These are phyloP conservation scores for Rhinichthys osculus DNA, from an alignment of 2,797 vertebrate genomes.

Conservation along the genomic window DNA sequence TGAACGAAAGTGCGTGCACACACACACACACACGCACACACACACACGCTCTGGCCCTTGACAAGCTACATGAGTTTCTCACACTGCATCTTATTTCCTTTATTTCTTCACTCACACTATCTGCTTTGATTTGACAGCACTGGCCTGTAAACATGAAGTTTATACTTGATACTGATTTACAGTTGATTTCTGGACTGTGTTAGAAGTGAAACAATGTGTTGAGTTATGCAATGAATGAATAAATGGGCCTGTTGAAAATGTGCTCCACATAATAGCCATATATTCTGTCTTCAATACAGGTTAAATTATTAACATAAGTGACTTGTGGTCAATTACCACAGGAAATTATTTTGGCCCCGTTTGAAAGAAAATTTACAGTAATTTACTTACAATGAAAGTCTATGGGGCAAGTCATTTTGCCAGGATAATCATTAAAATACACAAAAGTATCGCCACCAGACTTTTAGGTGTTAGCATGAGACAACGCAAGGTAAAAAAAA, in stretches of 20 bases:
- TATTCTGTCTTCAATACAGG: not conserved
- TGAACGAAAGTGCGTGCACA: not conserved
- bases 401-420: not conserved
- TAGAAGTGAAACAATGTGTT: constrained; percentile 6
- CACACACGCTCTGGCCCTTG: constrained; percentile 41
- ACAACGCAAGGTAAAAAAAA: not conserved
- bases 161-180: not conserved
- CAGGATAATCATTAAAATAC: not conserved
- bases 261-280: not conserved
- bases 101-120: not conserved
- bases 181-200: not conserved
- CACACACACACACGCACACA: not conserved
- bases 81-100: not conserved
- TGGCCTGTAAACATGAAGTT: constrained; percentile 9
- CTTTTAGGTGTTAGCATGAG: not conserved
- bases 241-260: not conserved
- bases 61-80: not conserved
- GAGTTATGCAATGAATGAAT: not conserved
- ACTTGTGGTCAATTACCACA: not conserved
- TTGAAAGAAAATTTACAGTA: not conserved
- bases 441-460: not conserved
- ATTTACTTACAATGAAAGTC: not conserved
- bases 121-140: not conserved
- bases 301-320: not conserved
- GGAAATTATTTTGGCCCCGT: not conserved